These are phyloP conservation scores for Aselliscus stoliczkanus DNA, from an alignment of 2,797 vertebrate genomes.

Conservation along the genomic window DNA sequence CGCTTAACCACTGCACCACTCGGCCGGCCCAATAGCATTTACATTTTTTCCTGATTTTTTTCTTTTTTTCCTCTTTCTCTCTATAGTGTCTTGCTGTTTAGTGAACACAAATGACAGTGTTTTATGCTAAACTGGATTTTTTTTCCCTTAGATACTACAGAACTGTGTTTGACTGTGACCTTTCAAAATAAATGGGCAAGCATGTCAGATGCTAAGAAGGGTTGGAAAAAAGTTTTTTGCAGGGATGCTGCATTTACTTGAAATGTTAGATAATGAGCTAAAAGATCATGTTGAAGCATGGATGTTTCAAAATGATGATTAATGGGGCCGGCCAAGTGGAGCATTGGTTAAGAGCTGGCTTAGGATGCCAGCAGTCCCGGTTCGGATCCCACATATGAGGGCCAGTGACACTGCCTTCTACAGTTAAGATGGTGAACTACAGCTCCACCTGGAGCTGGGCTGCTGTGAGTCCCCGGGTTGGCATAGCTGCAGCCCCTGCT, in stretches of 20 bases:
- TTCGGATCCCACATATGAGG: too few relatives aligned
- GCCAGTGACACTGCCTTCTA: too few relatives aligned
- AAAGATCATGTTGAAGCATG: constrained; percentile 73
- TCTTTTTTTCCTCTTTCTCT: neutral
- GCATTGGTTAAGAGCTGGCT: too few relatives aligned
- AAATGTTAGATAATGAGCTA: constrained; percentile 75
- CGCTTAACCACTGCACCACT: too few relatives aligned
- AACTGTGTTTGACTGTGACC: constrained; percentile 47
- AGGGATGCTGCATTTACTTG: constrained; percentile 64
- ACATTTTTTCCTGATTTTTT: constrained; percentile 32
- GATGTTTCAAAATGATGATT: constrained; percentile 81
- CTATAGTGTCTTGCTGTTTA: neutral
- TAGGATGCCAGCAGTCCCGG: too few relatives aligned
- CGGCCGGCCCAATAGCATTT: constrained; percentile 37
- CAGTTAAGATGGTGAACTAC: too few relatives aligned
- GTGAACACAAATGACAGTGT: constrained; percentile 16
- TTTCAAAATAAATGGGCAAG: constrained; percentile 63
- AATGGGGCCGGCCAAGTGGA: too few relatives aligned
- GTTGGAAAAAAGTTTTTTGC: constrained; percentile 53
- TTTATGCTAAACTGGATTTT: constrained; percentile 45
- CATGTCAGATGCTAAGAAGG: constrained; percentile 17
- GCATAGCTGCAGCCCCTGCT: too few relatives aligned
- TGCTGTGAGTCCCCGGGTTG: too few relatives aligned
- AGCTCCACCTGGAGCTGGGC: too few relatives aligned
- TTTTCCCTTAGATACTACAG: neutral